phyloP scores from a whole-genome alignment of 2,797 vertebrate genomes.

The Onychomys torridus region DNA sequence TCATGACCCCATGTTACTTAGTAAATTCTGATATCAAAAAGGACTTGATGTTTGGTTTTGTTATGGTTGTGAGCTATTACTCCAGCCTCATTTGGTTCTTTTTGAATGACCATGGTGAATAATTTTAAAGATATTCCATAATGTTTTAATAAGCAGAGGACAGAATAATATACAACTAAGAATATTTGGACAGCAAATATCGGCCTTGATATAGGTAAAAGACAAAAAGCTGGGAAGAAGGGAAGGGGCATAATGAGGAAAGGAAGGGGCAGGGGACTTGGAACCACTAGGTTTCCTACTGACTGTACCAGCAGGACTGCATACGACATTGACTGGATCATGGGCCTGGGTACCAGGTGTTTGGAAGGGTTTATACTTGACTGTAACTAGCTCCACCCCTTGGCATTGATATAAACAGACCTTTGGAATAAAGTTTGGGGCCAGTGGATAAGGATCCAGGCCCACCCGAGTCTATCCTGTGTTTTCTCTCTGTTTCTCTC shows the following conservation, averaged over 20 bases:
- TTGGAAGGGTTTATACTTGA: no score
- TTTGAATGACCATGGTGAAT: constrained; percentile 48
- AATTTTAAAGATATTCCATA: constrained; percentile 27
- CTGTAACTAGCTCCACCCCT: no score
- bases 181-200: background rate
- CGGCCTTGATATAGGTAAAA: background rate
- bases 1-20: background rate
- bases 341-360: no score
- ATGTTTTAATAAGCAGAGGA: constrained; percentile 64
- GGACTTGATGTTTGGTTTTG: constrained; percentile 32
- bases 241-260: background rate
- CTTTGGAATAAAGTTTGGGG: no score
- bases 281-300: no score
- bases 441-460: no score
- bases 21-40: constrained; percentile 17
- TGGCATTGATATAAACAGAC: no score
- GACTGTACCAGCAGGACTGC: no score
- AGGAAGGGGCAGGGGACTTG: background rate
- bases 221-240: background rate
- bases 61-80: background rate
- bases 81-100: background rate
- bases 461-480: no score
- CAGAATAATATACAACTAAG: background rate
- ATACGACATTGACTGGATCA: no score
- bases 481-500: no score